Conservation (phyloP, 1,140 invertebrate species). For the Zaprionus vittiger region DNA sequence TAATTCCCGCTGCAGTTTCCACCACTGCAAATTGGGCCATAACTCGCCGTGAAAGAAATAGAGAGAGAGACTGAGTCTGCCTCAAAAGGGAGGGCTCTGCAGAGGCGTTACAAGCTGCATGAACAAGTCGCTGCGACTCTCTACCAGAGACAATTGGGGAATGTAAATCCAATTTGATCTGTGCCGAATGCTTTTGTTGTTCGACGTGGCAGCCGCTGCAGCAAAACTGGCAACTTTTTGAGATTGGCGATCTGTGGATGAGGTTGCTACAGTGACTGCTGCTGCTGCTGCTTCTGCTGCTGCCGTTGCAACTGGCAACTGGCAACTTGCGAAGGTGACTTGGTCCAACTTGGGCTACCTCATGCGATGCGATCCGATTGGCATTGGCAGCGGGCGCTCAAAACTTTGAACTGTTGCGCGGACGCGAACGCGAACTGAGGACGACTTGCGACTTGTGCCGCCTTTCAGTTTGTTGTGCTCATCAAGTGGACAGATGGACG, state of each 20-base stretch:
- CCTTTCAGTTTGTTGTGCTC: conserved; percentile 74
- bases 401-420: conserved; percentile 77
- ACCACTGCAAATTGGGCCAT: not conserved
- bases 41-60: not conserved
- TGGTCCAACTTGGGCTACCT: conserved; percentile 32
- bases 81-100: not conserved
- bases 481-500: conserved; percentile 58
- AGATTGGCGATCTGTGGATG: conserved; percentile 27
- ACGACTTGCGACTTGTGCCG: conserved; percentile 81
- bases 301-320: conserved; percentile 27
- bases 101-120: conserved; percentile 33
- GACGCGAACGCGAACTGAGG: conserved; percentile 6
- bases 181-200: conserved; percentile 78
- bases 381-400: conserved; percentile 73
- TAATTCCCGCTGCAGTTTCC: not conserved
- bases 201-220: conserved; percentile 54
- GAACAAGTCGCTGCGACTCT: conserved; percentile 20
- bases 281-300: conserved; percentile 21
- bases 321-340: conserved; percentile 23
- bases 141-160: conserved; percentile 47
- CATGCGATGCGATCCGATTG: conserved; percentile 45
- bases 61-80: not conserved
- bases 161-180: conserved; percentile 81
- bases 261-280: conserved; percentile 21
- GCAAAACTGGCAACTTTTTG: conserved; percentile 52